phyloP scores from a whole-genome alignment of 2,797 vertebrate species.

The Pseudochirops corinnae region DNA sequence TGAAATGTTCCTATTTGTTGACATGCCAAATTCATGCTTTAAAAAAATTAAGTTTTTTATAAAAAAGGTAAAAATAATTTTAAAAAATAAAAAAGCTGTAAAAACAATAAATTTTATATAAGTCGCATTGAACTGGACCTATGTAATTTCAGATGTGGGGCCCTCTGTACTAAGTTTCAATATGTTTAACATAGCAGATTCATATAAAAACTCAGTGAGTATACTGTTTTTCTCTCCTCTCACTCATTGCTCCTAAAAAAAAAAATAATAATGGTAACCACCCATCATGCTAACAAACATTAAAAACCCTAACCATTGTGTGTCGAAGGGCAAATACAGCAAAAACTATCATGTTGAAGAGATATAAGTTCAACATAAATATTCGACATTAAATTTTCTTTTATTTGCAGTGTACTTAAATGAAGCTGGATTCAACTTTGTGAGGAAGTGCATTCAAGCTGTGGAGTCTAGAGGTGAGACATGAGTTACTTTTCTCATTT shows the following conservation, averaged over 20 bases:
- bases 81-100: background rate
- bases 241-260: background rate
- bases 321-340: background rate
- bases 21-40: background rate
- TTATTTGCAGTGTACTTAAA: slow-evolving; percentile 94
- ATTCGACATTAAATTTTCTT: slow-evolving; percentile 58
- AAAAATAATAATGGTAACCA: background rate
- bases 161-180: background rate
- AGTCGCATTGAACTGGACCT: background rate
- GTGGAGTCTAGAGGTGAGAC: slow-evolving; percentile 91
- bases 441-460: slow-evolving; percentile 94
- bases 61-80: background rate
- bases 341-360: background rate
- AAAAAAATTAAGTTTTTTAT: background rate
- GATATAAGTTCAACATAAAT: background rate
- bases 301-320: background rate
- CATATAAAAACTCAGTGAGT: background rate
- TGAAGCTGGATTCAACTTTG: slow-evolving; percentile 96
- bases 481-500: background rate
- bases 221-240: background rate
- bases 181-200: background rate
- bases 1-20: background rate
- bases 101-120: background rate
- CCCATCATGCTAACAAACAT: background rate
- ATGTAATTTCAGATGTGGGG: background rate